Evolutionary conservation across 2,113 vertebrate genomes (phyloP), one percentile per base, ranked within the genome.

Genomic region (Pseudonaja textilis): DNA sequence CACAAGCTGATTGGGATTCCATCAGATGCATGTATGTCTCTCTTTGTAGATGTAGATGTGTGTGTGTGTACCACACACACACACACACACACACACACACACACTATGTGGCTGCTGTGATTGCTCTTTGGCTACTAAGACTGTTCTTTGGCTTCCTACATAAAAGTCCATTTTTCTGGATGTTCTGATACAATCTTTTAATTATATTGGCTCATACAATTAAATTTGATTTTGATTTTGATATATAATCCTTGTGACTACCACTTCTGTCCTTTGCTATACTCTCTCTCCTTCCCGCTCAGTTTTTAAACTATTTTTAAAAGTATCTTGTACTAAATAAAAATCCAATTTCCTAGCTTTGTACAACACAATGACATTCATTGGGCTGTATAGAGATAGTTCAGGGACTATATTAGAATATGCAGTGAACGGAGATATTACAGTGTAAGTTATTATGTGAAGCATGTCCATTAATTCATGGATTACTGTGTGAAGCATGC

Each of bases 391-490:
- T 50, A 61, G 18, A 94, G 87, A 52, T 93, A 87, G 91, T 94
- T 94, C 94, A 90, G 85, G 93, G 93, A 93, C 59, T 92, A 16
- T 92, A 93, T 95, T 93, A 50, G 34, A 85, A 91, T 26, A 56
- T 89, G 88, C 86, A 90, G n/a, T 88, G 87, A 95, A 88, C 57
- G 74, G 93, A 93, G 95, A 93, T 91, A 93, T 69, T 55, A 11
- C 92, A 52, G 16, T 95, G 91, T 95, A 89, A 42, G 89, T 94
- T 94, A 91, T 34, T 93, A 47, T 91, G 29, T 94, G 93, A 95
- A 93, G 90, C 93, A 93, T 96, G 92, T 91, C 95, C 94, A 89
- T 56, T 74, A 81, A 81, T 81, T 81, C 74, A 81, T 81, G 74
- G 74, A 93, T 90, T 69, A 0, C 54, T 85, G 74, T 81, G 18